Evolutionary conservation across 1,140 invertebrate species (phyloP), one percentile per base, ranked within the genome.

Genomic region (Camponotus vicinus): DNA sequence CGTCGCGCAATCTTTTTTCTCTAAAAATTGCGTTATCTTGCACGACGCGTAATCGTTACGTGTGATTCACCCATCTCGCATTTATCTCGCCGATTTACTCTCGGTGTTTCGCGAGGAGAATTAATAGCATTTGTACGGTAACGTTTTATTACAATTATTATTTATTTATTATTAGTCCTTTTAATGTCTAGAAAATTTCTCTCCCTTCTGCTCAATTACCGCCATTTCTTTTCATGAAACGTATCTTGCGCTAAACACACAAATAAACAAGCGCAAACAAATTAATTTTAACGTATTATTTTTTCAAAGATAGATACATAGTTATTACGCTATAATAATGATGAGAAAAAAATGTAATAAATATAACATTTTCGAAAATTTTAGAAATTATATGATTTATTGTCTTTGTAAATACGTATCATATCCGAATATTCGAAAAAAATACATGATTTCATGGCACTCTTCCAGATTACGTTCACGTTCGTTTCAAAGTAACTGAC

Each of bases 61-160:
- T 61, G 69, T 49, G 79, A 83, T 49, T 83, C 55, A 15, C 37
- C 52, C 7, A 34, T 45, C 71, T 5, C 69, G 69, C 40, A 37
- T 73, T 83, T 73, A 73, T 83, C 40, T 83, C 69, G 32, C 69
- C 79, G 73, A 82, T 82, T 82, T 73, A 42, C 79, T 80, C 64
- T 18, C 32, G n/a, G 27, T 40, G 7, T n/a, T 70, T 27, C 69
- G 34, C 18, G 27, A 21, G 37, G 69, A 75, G 61, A 83, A 73
- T 73, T 75, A 73, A 83, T 27, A 61, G 8, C 40, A 61, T 13
- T 15, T 27, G n/a, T 27, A 11, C 27, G 3, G 37, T 49, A n/a
- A 37, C 13, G 34, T 55, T 83, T 70, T 40, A 42, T 80, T 42
- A 69, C 13, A 80, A 57, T 69, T 69, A 70, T 32, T 42, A 80